Evolutionary conservation across 2,113 vertebrate genomes (phyloP), one percentile per base, ranked within the genome.

Genomic region (Aegithalos caudatus): DNA sequence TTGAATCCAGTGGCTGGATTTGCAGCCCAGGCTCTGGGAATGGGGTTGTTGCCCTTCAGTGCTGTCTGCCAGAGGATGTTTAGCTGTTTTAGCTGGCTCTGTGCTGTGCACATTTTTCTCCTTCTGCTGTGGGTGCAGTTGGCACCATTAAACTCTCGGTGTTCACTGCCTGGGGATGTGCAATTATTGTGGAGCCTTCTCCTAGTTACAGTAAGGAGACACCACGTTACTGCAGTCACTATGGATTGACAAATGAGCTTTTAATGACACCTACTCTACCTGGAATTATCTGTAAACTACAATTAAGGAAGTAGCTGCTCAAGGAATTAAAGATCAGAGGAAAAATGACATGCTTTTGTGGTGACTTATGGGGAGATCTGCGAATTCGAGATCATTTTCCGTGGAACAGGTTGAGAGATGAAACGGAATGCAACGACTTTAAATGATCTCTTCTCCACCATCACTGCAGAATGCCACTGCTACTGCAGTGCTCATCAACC

Each of bases 181-280:
- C 94, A 96, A 94, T 97, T 92, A 94, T 74, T 94, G 92, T 97
- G 76, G 83, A 95, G 77, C 91, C 94, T 96, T 91, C 91, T 86
- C 91, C 92, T 86, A 96, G 83, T 94, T 97, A 97, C 96, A 94
- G 91, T 96, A 96, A 96, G 94, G 88, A 96, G 92, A 95, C 88
- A 94, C 38, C 1, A 22, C 5, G 9, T 92, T 91, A 71, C 91
- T 64, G 83, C 92, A 78, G 80, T 88, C 94, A 64, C 91, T 96
- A 57, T 0, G 1, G 86, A 90, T 82, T 96, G 96, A 96, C 94
- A 96, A 94, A 97, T 56, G 96, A 95, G 95, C 51, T 94, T 97
- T 97, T 97, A 97, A 96, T 84, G 95, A 48, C 80, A 90, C 94
- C 86, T 86, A 60, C 72, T 93, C 94, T 92, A 97, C 96, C 95